These are phyloP conservation scores for Drosophila koepferae DNA, from an alignment of 2,888 invertebrate genomes.

Conservation along the genomic window DNA sequence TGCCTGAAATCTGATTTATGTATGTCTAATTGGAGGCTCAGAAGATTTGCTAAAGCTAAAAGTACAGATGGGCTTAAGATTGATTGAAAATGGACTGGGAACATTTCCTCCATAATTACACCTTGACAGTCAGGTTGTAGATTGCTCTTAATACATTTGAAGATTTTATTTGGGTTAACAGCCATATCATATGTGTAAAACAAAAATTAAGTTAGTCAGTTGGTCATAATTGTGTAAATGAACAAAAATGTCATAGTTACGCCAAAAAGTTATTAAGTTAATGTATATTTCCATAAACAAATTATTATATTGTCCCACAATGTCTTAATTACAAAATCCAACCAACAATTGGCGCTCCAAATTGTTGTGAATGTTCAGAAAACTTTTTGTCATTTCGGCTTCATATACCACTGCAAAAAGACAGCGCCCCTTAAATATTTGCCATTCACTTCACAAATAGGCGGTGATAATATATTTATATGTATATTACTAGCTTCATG, in stretches of 20 bases:
- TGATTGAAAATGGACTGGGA: not conserved
- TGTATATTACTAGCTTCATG: constrained; percentile 39
- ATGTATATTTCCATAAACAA: constrained; percentile 56
- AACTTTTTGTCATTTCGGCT: constrained; percentile 45
- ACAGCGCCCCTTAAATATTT: constrained; percentile 44
- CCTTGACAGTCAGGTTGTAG: not conserved
- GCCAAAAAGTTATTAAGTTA: constrained; percentile 46
- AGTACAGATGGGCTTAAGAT: not conserved
- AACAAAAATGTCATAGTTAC: constrained; percentile 46
- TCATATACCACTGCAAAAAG: constrained; percentile 45
- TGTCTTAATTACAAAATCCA: constrained; percentile 59
- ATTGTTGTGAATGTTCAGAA: constrained; percentile 45
- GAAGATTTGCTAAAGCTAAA: too few relatives aligned
- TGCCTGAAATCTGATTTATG: not conserved
- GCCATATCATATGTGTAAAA: not conserved
- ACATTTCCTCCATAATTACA: not conserved
- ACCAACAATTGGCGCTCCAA: constrained; percentile 33
- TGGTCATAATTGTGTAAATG: not conserved
- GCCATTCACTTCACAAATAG: constrained; percentile 56
- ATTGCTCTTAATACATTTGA: not conserved
- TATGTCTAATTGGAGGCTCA: not conserved
- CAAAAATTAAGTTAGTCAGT: not conserved
- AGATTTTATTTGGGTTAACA: not conserved
- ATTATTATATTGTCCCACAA: constrained; percentile 59
- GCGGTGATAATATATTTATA: constrained; percentile 45